Conservation (phyloP, 2,888 invertebrate species). For the Ametastegia equiseti region DNA sequence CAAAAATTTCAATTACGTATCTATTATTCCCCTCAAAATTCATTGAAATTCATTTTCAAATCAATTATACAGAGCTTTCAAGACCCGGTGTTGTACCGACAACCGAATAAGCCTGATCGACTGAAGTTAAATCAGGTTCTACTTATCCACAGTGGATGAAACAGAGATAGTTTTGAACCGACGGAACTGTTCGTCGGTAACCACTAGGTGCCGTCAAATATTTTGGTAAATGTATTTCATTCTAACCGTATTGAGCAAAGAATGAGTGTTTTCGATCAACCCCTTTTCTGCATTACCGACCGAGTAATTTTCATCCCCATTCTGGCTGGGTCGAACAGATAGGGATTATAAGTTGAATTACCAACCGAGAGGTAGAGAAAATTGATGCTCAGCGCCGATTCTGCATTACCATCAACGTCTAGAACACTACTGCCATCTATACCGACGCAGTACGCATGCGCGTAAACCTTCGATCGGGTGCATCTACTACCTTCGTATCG, state of each 20-base stretch:
- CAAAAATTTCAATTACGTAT: not conserved
- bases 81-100: not conserved
- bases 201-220: not conserved
- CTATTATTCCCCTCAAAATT: not conserved
- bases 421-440: conserved; percentile 59
- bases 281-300: conserved; percentile 61
- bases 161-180: not conserved
- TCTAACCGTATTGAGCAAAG: not conserved
- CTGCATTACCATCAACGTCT: not conserved
- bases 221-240: not conserved
- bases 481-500: conserved; percentile 50
- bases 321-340: not conserved
- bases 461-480: conserved; percentile 67
- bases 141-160: not conserved
- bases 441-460: conserved; percentile 69
- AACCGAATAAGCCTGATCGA: not conserved
- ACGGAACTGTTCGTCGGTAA: not conserved
- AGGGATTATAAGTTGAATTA: not conserved
- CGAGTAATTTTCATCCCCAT: not conserved
- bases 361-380: not conserved
- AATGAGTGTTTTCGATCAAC: not conserved
- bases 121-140: not conserved
- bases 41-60: not conserved
- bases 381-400: not conserved
- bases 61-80: not conserved